Percentiles rank a stretch among this genome's conserved stretches.
phyloP scores from a whole-genome alignment of 1,140 invertebrate genomes.

The Drosophila pallidifrons region DNA sequence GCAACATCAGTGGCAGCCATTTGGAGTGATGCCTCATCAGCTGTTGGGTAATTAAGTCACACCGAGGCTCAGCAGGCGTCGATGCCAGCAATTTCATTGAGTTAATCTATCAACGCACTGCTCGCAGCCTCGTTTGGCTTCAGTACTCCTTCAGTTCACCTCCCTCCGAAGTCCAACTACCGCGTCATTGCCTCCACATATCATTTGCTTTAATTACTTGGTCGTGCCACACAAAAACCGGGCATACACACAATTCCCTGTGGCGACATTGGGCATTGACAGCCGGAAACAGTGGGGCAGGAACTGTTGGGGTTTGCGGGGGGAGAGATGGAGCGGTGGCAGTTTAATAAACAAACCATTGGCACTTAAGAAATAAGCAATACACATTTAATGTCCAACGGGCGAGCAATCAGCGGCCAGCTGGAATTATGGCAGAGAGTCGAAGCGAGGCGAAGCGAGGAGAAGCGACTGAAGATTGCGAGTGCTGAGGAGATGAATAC shows the following conservation, averaged over 20 bases:
- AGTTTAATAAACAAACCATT: slow-evolving; percentile 81
- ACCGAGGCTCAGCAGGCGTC: slow-evolving; percentile 12
- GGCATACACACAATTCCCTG: slow-evolving; percentile 60
- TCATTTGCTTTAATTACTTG: slow-evolving; percentile 71
- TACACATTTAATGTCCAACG: slow-evolving; percentile 75
- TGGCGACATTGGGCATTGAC: slow-evolving; percentile 61
- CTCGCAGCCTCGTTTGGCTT: slow-evolving; percentile 16
- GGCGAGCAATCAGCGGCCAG: slow-evolving; percentile 69
- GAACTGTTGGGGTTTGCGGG: neutral
- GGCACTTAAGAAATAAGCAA: slow-evolving; percentile 82
- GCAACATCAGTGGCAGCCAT: neutral
- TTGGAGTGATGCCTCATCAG: slow-evolving; percentile 24
- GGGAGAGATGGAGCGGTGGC: slow-evolving; percentile 1
- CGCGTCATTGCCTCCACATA: slow-evolving; percentile 45
- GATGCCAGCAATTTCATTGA: slow-evolving; percentile 65
- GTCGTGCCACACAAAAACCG: slow-evolving; percentile 47
- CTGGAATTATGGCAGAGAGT: slow-evolving; percentile 73
- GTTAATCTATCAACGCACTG: slow-evolving; percentile 73
- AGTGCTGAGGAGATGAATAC: neutral
- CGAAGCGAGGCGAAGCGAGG: neutral
- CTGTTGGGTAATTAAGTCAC: slow-evolving; percentile 16
- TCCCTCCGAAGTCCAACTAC: neutral
- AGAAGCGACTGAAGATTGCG: neutral
- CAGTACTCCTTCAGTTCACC: neutral
- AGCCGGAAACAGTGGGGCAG: neutral